Conservation (phyloP, 64 coral and sea anemone species). For the Hydrozoanthus tunicans region DNA sequence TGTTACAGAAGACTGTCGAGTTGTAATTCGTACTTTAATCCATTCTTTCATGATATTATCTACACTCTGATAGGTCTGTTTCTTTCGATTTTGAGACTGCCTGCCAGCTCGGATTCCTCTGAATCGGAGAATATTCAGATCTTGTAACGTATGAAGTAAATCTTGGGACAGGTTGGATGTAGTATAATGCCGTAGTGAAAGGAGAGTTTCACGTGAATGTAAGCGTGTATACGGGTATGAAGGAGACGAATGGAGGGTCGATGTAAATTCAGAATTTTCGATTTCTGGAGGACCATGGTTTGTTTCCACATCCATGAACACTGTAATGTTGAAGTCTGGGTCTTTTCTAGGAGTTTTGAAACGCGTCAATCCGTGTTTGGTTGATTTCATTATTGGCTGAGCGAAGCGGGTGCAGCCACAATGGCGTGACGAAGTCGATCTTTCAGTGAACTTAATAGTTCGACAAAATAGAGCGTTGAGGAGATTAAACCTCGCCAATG, state of each 20-base stretch:
- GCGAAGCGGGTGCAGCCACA: constrained; percentile 50
- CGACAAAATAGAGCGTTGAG: constrained; percentile 13
- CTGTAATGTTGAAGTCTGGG: constrained; percentile 53
- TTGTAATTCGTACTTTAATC: constrained; percentile 52
- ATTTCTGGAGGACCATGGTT: constrained; percentile 54
- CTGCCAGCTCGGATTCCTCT: constrained; percentile 57
- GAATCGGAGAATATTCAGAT: constrained; percentile 65
- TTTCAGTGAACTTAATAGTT: constrained; percentile 10
- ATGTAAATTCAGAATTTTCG: constrained; percentile 15
- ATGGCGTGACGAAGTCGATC: constrained; percentile 25
- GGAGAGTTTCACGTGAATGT: constrained; percentile 48
- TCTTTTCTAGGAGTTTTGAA: constrained; percentile 55
- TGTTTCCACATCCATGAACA: constrained; percentile 59
- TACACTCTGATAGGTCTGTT: neutral
- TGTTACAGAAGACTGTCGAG: neutral
- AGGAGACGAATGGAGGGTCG: constrained; percentile 16
- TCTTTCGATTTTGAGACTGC: constrained; percentile 57
- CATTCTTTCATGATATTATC: constrained; percentile 19
- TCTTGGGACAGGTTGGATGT: constrained; percentile 54
- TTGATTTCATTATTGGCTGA: constrained; percentile 52
- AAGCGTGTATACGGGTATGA: constrained; percentile 27
- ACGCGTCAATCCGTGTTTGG: constrained; percentile 22
- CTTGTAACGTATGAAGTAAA: constrained; percentile 61
- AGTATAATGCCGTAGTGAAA: constrained; percentile 51
- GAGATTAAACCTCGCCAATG: constrained; percentile 12